These are phyloP conservation scores for Dolichopus griseipennis DNA, from an alignment of 2,888 invertebrate species.

Conservation along the genomic window DNA sequence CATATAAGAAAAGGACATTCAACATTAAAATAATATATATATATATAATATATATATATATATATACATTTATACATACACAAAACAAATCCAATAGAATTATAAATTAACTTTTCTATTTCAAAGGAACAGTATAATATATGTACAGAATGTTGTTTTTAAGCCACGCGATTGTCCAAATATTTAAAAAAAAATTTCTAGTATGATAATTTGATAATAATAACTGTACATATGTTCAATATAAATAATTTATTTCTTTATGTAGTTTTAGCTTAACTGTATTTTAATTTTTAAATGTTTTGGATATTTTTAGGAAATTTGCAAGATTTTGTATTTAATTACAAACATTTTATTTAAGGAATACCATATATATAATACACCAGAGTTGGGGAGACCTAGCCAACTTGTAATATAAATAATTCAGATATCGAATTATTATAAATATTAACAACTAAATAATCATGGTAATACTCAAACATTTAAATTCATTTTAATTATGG, in stretches of 20 bases:
- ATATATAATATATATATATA: not conserved
- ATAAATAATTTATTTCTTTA: not conserved
- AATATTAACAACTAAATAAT: too few species aligned
- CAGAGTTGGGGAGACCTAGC: too few species aligned
- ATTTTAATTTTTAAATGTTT: not conserved
- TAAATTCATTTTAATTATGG: too few species aligned
- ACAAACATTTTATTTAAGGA: not conserved
- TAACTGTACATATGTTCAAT: not conserved
- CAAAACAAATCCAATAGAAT: too few species aligned
- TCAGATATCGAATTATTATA: too few species aligned
- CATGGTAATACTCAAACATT: too few species aligned
- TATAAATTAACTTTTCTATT: too few species aligned
- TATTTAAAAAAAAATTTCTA: not conserved
- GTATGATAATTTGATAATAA: not conserved
- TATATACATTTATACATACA: too few species aligned
- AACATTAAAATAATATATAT: not conserved
- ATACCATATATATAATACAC: not conserved
- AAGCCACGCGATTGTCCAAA: conserved; percentile 6
- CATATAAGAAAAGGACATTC: not conserved
- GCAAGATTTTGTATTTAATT: too few species aligned
- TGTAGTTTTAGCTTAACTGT: not conserved
- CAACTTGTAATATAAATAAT: too few species aligned
- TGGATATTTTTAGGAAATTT: not conserved
- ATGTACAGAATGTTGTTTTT: not conserved
- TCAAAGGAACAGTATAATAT: not conserved